These are phyloP conservation scores for Stegodyphus dumicola DNA, from an alignment of 1,140 invertebrate genomes.

Conservation along the genomic window DNA sequence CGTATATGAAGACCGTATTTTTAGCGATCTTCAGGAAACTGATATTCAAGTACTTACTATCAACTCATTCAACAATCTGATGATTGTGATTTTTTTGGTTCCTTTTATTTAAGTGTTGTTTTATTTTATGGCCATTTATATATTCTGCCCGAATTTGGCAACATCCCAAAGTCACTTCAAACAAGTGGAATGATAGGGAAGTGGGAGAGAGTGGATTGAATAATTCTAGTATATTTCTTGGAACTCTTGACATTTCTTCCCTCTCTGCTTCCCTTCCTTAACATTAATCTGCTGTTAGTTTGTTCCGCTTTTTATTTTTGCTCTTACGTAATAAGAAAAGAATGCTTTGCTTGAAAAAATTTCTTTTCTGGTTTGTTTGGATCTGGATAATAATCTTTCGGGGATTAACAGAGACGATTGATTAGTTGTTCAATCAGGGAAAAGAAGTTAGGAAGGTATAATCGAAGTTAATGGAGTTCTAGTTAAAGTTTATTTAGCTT, in stretches of 20 bases:
- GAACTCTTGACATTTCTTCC: constrained; percentile 33
- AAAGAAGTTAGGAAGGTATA: too few species aligned
- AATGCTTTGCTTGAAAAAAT: background rate
- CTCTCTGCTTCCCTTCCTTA: background rate
- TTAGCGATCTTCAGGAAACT: constrained; percentile 10
- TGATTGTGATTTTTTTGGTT: constrained; percentile 11
- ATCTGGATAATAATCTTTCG: too few species aligned
- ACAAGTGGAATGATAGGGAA: constrained; percentile 43
- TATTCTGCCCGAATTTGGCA: constrained; percentile 26
- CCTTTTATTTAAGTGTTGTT: constrained; percentile 19
- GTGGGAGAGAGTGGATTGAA: constrained; percentile 6
- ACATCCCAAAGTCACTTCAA: constrained; percentile 28
- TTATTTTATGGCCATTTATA: constrained; percentile 41
- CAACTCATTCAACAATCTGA: constrained; percentile 21
- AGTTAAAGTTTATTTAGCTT: too few species aligned
- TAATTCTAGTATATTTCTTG: constrained; percentile 35
- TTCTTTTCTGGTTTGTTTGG: too few species aligned
- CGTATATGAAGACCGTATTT: constrained; percentile 23
- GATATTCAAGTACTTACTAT: constrained; percentile 21
- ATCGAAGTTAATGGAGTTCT: too few species aligned
- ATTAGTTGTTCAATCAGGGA: too few species aligned
- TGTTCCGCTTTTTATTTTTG: background rate
- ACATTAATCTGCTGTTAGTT: background rate
- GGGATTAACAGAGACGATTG: too few species aligned
- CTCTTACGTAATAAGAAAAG: background rate